These are phyloP conservation scores for Zaprionus capensis DNA, from an alignment of 1,140 invertebrate genomes.

Conservation along the genomic window DNA sequence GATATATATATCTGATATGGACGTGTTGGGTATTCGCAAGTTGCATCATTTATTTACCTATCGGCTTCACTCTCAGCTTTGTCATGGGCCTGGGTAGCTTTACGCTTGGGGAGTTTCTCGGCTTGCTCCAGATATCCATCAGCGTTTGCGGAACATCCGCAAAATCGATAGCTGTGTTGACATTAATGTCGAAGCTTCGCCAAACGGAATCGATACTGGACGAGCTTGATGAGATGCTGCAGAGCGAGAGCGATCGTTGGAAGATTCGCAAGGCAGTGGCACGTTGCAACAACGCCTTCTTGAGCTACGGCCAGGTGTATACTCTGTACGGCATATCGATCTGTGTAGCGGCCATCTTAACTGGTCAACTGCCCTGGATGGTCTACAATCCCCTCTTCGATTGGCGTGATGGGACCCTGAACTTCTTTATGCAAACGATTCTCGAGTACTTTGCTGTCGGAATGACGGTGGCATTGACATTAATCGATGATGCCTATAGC, in stretches of 20 bases:
- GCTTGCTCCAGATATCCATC: neutral
- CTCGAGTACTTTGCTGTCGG: slow-evolving; percentile 2
- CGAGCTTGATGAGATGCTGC: slow-evolving; percentile 8
- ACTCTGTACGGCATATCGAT: neutral
- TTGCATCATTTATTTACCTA: slow-evolving; percentile 6
- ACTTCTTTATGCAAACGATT: neutral
- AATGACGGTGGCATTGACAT: neutral
- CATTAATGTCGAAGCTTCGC: neutral
- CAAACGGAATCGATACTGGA: neutral
- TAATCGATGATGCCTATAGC: slow-evolving; percentile 40
- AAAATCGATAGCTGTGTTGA: neutral
- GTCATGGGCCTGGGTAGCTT: neutral
- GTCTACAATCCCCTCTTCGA: slow-evolving; percentile 56
- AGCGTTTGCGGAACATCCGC: neutral
- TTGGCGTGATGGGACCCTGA: neutral
- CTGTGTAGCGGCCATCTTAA: neutral
- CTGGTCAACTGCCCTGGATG: slow-evolving; percentile 52
- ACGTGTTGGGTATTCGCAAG: neutral
- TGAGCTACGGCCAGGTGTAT: neutral
- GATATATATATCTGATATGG: neutral
- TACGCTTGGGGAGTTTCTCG: neutral
- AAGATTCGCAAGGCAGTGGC: slow-evolving; percentile 13
- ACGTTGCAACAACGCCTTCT: slow-evolving; percentile 1
- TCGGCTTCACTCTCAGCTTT: slow-evolving; percentile 14
- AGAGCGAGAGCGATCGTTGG: neutral